These are phyloP conservation scores for Clepsis dumicolana DNA, from an alignment of 2,888 invertebrate species.

Conservation along the genomic window DNA sequence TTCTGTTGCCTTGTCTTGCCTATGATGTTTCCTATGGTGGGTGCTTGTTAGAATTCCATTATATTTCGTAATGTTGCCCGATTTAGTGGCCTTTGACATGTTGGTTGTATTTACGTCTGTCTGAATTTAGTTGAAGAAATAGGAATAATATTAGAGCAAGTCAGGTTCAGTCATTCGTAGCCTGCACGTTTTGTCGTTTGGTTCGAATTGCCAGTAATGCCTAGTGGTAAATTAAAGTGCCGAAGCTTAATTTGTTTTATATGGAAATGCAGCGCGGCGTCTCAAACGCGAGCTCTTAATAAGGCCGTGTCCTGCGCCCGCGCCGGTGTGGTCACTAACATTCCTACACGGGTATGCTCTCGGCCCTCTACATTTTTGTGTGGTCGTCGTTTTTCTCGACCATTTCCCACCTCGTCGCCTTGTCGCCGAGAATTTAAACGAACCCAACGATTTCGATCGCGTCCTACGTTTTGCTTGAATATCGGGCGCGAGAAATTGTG, in stretches of 20 bases:
- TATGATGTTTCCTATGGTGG: slow-evolving; percentile 60
- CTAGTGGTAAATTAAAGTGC: slow-evolving; percentile 17
- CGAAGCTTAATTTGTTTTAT: slow-evolving; percentile 64
- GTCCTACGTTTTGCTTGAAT: slow-evolving; percentile 60
- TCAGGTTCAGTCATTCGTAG: background rate
- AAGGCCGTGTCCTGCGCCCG: slow-evolving; percentile 73
- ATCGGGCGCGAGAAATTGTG: slow-evolving; percentile 62
- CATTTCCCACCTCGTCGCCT: slow-evolving; percentile 77
- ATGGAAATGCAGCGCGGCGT: slow-evolving; percentile 69
- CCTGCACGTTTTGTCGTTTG: background rate
- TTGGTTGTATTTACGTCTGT: background rate
- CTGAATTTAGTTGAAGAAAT: slow-evolving; percentile 23
- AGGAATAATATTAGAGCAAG: slow-evolving; percentile 5
- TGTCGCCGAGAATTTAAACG: slow-evolving; percentile 76
- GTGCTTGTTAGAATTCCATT: slow-evolving; percentile 50
- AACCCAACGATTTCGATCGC: slow-evolving; percentile 69
- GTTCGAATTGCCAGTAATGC: background rate
- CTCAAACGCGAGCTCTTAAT: slow-evolving; percentile 74
- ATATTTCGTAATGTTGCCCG: slow-evolving; percentile 58
- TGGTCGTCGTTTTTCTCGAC: slow-evolving; percentile 70
- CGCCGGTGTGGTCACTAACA: slow-evolving; percentile 69
- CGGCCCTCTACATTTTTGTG: slow-evolving; percentile 68
- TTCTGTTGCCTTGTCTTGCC: slow-evolving; percentile 63
- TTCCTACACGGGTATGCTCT: slow-evolving; percentile 81
- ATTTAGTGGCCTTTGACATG: slow-evolving; percentile 46